Evolutionary conservation across 2,113 vertebrate species (phyloP), one percentile per base, ranked within the genome.

Genomic region (Hymenochirus boettgeri): DNA sequence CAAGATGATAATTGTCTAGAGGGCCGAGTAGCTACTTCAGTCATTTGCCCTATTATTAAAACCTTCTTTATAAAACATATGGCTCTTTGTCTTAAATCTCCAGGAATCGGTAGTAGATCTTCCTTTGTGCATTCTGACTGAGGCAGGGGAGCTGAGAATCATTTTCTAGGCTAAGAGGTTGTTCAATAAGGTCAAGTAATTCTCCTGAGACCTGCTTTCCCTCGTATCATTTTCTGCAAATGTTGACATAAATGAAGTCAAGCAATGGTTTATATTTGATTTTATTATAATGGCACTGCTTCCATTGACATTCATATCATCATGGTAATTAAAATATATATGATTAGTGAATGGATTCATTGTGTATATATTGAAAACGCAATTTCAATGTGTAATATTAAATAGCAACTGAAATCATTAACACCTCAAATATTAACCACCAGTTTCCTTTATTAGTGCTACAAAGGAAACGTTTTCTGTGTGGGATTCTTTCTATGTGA

Each of bases 241-340:
- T 82, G 75, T 78, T 86, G 78, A 87, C 82, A 80, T 78, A 88
- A 86, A 88, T 85, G 72, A 85, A 82, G 77, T 70, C 79, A 69
- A 69, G 67, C 77, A 78, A 82, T 81, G 74, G 63, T 84, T 85
- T 82, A 73, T 77, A 76, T 80, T 79, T 79, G 72, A 71, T 71
- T 39, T 61, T 61, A 75, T 74, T 71, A 72, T 76, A 80, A 83
- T 80, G 76, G 72, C 85, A 85, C 85, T 83, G 52, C 69, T 65
- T 61, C 69, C 70, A 64, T 72, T 83, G 73, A 83, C 80, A 75
- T 70, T 77, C 81, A 69, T 82, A 80, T 75, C 72, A 77, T 70
- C 72, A 77, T 70, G 45, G 72, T 74, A 78, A 76, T 65, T 75
- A 45, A 19, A 58, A 13, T 12, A 56, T 18, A 56, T 57, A 65